phyloP scores from a whole-genome alignment of 2,888 invertebrate genomes.

The Coenonympha glycerion region DNA sequence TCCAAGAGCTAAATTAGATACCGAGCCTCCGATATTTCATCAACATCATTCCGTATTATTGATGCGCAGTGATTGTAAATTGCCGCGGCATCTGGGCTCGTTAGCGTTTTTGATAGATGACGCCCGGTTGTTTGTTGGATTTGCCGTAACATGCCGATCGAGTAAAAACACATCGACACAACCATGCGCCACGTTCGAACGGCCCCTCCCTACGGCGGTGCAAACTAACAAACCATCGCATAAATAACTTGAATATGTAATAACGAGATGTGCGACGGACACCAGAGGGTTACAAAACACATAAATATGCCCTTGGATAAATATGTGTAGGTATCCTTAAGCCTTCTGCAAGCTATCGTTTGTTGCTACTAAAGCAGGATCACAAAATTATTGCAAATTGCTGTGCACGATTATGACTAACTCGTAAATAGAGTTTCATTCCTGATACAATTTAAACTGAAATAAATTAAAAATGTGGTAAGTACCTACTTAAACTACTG shows the following conservation, averaged over 20 bases:
- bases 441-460: too few species aligned
- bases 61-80: constrained; percentile 65
- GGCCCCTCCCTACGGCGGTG: constrained; percentile 71
- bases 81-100: constrained; percentile 68
- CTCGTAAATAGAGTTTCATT: too few species aligned
- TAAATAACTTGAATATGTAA: constrained; percentile 63
- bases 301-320: not conserved
- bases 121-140: constrained; percentile 69
- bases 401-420: too few species aligned
- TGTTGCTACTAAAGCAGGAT: not conserved
- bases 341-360: not conserved
- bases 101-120: constrained; percentile 75
- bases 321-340: not conserved
- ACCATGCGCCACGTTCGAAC: constrained; percentile 70
- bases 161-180: constrained; percentile 71
- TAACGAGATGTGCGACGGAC: constrained; percentile 24
- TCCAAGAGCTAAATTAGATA: constrained; percentile 43
- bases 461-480: too few species aligned
- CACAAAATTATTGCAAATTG: too few species aligned
- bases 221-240: constrained; percentile 70
- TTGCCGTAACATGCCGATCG: constrained; percentile 63
- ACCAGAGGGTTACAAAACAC: not conserved
- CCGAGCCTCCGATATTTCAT: constrained; percentile 48
- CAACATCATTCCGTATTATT: constrained; percentile 65
- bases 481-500: too few species aligned